Base-by-base conservation (phyloP, 1,140 invertebrate species). In the Muscidifurax raptorellus region DNA sequence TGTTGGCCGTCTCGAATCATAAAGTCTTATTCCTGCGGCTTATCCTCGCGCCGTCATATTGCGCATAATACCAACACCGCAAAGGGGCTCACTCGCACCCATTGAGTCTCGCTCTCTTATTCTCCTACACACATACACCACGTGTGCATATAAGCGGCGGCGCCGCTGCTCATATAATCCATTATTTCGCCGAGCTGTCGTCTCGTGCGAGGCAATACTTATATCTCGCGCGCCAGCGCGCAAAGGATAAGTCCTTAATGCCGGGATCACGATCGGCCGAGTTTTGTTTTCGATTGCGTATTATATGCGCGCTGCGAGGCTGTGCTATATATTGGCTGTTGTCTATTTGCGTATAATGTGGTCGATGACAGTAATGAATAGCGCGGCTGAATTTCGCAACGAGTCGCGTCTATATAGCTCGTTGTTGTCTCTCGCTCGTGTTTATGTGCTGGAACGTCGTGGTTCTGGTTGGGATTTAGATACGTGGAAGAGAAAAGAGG, bases 11-110 rank as follows among this genome's bases (percentile, higher is more conserved):
- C 72, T 66, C 52, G 71, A 87, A 89, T 89, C 89, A 87, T 88
- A 89, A 88, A 88, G 88, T 89, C 90, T 91, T 89, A 90, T 89
- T 89, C 87, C 90, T 86, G 88, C 83, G 87, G 89, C 88, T 91
- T 89, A 90, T 84, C 83, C 69, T 77, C 47, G 83, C 32, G 40
- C 71, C 88, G 86, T 87, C 87, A 87, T 89, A 87, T 89, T 87
- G 86, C 83, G 87, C 87, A 85, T 87, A 87, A 88, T 86, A 80
- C 82, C 86, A 87, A 88, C 86, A 83, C 82, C 86, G 83, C 64
- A 87, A 72, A 79, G 76, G 88, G 85, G 75, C 36, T 72, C 15
- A 12, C 32, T n/a, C n/a, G 79, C 59, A 86, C 86, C 85, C 87
- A 86, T 86, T 85, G 88, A 86, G 5, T 36, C 32, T 36, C 32